Percentiles rank a stretch among this genome's conserved stretches.
Evolutionary conservation across 1,140 invertebrate genomes (phyloP).

Genomic region (Lepidurus apus): DNA sequence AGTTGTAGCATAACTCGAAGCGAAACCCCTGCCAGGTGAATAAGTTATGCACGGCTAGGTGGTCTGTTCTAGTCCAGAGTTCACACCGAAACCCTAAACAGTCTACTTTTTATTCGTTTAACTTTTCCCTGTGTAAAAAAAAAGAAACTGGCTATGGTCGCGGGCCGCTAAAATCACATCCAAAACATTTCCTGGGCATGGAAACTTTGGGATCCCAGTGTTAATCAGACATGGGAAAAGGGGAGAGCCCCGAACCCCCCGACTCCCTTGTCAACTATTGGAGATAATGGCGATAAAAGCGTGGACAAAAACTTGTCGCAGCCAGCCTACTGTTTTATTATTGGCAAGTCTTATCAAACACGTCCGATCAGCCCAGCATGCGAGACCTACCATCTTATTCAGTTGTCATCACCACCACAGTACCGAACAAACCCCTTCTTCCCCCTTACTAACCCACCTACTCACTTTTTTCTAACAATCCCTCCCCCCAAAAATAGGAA

Average conservation of each 20-base stretch:
- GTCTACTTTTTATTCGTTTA: neutral
- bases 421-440: neutral
- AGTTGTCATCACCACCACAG: neutral
- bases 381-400: conserved; percentile 16
- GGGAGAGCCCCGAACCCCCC: neutral
- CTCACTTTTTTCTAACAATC: neutral
- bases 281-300: conserved; percentile 9
- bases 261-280: neutral
- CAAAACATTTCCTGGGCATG: neutral
- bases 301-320: conserved; percentile 7
- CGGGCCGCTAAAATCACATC: neutral
- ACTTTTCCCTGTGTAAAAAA: neutral
- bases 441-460: neutral
- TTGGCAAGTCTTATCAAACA: conserved; percentile 16
- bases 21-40: neutral
- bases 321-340: conserved; percentile 15
- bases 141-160: neutral
- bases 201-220: conserved; percentile 5
- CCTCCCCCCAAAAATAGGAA: neutral
- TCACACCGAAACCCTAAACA: neutral
- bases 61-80: neutral
- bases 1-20: neutral
- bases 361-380: conserved; percentile 16
- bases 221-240: neutral
- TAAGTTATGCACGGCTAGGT: conserved; percentile 4